phyloP scores from a whole-genome alignment of 2,888 invertebrate genomes.

The Tenthredo notha region DNA sequence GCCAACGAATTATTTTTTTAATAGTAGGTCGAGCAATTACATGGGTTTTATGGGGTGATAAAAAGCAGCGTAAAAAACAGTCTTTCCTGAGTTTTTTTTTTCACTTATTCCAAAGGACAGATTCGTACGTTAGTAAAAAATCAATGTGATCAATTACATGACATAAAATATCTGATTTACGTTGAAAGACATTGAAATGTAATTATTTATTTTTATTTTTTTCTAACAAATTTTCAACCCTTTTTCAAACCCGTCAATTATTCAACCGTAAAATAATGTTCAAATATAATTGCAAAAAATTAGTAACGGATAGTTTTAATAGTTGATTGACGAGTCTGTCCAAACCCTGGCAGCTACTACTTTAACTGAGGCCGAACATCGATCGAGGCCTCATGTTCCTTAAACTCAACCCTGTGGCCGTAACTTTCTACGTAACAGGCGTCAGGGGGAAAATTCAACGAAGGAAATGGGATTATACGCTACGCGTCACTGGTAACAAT shows the following conservation, averaged over 20 bases:
- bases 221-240: not conserved
- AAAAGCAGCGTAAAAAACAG: too few species aligned
- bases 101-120: not conserved
- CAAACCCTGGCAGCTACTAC: slow-evolving; percentile 4
- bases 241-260: not conserved
- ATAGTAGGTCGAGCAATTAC: too few species aligned
- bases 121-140: not conserved
- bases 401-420: slow-evolving; percentile 20
- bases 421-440: slow-evolving; percentile 34
- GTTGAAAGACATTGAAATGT: too few species aligned
- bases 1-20: not conserved
- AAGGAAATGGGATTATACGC: slow-evolving; percentile 9
- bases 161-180: too few species aligned
- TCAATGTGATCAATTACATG: not conserved
- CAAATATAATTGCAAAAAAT: not conserved
- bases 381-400: slow-evolving; percentile 3
- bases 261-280: not conserved
- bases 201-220: not conserved
- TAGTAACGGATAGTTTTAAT: not conserved
- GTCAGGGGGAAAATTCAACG: slow-evolving; percentile 14
- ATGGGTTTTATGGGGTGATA: too few species aligned
- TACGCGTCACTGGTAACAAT: slow-evolving; percentile 30
- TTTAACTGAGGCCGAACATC: not conserved
- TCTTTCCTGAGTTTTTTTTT: too few species aligned
- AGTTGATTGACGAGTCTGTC: slow-evolving; percentile 3